phyloP scores from a whole-genome alignment of 2,888 invertebrate species.

The Sminthurinus aureus region DNA sequence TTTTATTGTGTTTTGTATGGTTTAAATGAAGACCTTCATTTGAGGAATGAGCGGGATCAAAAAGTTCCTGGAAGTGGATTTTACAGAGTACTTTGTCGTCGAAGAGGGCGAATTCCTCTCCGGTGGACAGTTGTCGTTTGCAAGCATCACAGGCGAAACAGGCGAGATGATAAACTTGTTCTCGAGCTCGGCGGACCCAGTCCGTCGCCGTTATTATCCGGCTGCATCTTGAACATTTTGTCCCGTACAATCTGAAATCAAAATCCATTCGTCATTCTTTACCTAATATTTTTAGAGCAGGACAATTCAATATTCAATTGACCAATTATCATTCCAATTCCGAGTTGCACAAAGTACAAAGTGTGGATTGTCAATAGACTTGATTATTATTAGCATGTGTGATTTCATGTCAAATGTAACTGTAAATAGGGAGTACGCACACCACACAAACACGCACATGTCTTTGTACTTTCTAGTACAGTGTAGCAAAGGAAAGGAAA shows the following conservation, averaged over 20 bases:
- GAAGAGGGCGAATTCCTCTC: conserved; percentile 69
- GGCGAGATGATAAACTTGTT: conserved; percentile 95
- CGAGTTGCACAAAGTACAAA: no score
- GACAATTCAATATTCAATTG: no score
- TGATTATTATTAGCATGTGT: no score
- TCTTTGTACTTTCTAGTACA: background rate
- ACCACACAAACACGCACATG: background rate
- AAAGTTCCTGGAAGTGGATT: conserved; percentile 67
- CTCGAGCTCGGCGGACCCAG: conserved; percentile 95
- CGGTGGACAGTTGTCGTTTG: conserved; percentile 63
- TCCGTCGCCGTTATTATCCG: conserved; percentile 93
- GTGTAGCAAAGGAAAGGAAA: no score
- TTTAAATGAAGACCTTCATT: conserved; percentile 42
- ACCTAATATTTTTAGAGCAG: no score
- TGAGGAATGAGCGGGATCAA: conserved; percentile 62
- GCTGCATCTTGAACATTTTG: conserved; percentile 95
- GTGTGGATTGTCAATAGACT: no score
- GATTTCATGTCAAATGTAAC: no score
- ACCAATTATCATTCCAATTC: background rate
- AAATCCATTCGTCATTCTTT: background rate
- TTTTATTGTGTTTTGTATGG: background rate
- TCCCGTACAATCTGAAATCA: conserved; percentile 85
- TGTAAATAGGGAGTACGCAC: no score
- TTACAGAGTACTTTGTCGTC: conserved; percentile 69
- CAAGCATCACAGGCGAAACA: conserved; percentile 98